phyloP scores from a whole-genome alignment of 2,888 invertebrate genomes.

The Leucozona laternaria region DNA sequence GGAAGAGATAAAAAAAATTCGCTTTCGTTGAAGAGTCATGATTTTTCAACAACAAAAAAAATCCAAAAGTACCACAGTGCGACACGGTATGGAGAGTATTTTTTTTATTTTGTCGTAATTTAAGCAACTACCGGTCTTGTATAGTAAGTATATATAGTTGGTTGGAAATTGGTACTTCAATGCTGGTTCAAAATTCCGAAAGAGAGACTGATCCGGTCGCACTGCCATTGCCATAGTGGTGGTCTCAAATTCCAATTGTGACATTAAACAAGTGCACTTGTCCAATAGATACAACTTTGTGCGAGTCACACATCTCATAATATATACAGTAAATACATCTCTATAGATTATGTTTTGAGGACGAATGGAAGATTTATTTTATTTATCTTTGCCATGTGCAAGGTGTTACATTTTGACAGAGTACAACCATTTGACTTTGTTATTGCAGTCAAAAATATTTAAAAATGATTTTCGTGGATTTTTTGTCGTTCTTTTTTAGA shows the following conservation, averaged over 20 bases:
- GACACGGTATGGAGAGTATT: slow-evolving; percentile 4
- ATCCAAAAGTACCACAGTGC: not conserved
- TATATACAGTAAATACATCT: not conserved
- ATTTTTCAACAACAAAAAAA: not conserved
- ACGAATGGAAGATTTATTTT: slow-evolving; percentile 60
- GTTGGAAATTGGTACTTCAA: slow-evolving; percentile 45
- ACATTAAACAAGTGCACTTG: slow-evolving; percentile 75
- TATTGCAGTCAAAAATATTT: slow-evolving; percentile 5
- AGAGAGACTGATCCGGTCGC: slow-evolving; percentile 58
- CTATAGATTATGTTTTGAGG: slow-evolving; percentile 48
- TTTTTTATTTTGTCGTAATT: slow-evolving; percentile 39
- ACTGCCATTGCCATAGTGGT: slow-evolving; percentile 55
- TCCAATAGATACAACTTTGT: slow-evolving; percentile 64
- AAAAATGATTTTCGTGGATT: not conserved
- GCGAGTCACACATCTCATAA: slow-evolving; percentile 23
- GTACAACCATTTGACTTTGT: slow-evolving; percentile 21
- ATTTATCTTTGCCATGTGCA: slow-evolving; percentile 33
- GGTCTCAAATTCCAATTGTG: slow-evolving; percentile 75
- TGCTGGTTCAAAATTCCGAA: slow-evolving; percentile 33
- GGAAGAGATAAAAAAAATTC: too few species aligned
- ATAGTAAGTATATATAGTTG: not conserved
- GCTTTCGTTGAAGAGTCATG: not conserved
- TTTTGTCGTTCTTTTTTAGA: not conserved
- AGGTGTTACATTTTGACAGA: slow-evolving; percentile 62
- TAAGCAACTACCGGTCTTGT: slow-evolving; percentile 67